Evolutionary conservation across 2,113 vertebrate genomes (phyloP).

Genomic region (Semnornis frantzii): DNA sequence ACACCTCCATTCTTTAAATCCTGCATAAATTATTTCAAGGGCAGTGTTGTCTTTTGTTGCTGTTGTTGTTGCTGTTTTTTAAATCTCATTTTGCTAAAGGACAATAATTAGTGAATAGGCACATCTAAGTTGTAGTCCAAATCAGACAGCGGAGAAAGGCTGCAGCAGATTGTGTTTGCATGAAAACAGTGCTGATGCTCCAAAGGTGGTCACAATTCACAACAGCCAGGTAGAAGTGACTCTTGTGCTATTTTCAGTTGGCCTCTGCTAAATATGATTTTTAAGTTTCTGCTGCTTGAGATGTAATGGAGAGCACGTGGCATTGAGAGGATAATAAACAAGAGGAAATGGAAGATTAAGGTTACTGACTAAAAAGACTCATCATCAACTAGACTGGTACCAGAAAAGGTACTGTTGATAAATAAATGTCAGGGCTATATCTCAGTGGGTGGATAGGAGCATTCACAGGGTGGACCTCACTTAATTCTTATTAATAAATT

Average conservation of each 20-base stretch:
- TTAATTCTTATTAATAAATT: constrained; percentile 50
- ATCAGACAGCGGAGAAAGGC: not conserved
- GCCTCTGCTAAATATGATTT: not conserved
- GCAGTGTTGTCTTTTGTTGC: not conserved
- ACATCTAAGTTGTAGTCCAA: not conserved
- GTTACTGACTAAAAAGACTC: not conserved
- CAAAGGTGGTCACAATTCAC: not conserved
- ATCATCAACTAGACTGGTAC: constrained; percentile 16
- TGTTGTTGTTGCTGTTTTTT: not conserved
- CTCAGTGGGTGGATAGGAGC: not conserved
- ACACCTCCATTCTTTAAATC: not conserved
- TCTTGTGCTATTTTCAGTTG: not conserved
- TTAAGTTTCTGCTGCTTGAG: not conserved
- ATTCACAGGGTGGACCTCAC: not conserved
- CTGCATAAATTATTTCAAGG: not conserved
- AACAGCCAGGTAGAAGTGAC: not conserved
- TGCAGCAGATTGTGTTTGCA: not conserved
- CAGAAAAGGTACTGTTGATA: constrained; percentile 22
- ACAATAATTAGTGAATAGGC: not conserved
- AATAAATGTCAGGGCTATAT: constrained; percentile 14
- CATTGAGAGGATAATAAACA: constrained; percentile 36
- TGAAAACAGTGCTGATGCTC: not conserved
- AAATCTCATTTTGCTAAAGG: not conserved
- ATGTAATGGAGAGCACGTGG: not conserved
- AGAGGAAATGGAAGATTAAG: constrained; percentile 32